Conservation (phyloP, 2,113 vertebrate genomes). For the Nanger granti region DNA sequence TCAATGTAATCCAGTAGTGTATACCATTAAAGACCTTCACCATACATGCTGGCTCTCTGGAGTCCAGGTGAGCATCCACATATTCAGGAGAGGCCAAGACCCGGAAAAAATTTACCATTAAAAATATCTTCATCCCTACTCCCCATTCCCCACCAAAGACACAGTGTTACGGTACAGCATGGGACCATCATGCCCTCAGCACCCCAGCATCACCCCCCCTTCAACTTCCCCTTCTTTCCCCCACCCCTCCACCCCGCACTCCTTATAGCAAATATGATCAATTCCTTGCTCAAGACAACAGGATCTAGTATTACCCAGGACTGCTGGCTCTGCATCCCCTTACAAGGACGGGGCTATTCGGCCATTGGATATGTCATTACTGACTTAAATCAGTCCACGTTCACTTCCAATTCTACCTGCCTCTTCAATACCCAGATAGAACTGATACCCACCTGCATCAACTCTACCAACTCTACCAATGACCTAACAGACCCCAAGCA, state of each 20-base stretch:
- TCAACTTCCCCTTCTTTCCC: neutral
- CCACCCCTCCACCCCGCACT: accelerated
- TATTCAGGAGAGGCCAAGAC: neutral
- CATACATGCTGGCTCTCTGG: neutral
- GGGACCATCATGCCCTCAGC: neutral
- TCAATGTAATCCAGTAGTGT: neutral
- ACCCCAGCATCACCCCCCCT: neutral
- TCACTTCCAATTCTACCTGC: neutral
- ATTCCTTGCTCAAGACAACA: neutral
- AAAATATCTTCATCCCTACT: neutral
- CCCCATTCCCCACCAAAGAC: neutral
- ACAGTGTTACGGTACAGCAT: neutral
- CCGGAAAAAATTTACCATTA: accelerated
- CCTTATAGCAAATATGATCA: neutral
- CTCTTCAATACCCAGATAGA: neutral
- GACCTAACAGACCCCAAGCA: neutral
- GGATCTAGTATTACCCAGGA: neutral
- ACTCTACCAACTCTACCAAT: neutral
- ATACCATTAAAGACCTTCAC: neutral
- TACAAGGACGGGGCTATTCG: neutral
- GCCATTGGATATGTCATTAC: neutral
- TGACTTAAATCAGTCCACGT: neutral
- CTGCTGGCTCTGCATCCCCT: neutral
- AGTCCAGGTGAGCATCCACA: neutral
- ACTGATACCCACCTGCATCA: neutral